Evolutionary conservation across 2,113 vertebrate genomes (phyloP).

Genomic region (Macquaria ambigua): DNA sequence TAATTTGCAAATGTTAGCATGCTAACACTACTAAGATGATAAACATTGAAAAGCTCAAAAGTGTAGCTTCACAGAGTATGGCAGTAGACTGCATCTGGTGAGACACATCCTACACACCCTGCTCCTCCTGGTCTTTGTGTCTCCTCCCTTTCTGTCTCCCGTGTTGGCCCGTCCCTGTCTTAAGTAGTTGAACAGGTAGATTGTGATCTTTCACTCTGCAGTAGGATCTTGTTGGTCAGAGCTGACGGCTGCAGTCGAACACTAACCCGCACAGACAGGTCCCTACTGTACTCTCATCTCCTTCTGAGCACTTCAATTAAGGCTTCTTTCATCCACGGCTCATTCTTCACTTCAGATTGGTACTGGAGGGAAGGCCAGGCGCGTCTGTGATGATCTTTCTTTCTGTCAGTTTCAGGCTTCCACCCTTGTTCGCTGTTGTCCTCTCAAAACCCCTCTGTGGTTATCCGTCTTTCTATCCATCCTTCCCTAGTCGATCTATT

Average conservation of each 20-base stretch:
- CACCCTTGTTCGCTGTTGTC: slow-evolving; percentile 35
- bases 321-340: slow-evolving; percentile 48
- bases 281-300: slow-evolving; percentile 44
- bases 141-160: slow-evolving; percentile 10
- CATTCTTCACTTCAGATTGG: slow-evolving; percentile 65
- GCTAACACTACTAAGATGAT: background rate
- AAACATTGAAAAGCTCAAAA: background rate
- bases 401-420: slow-evolving; percentile 52
- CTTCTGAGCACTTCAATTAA: slow-evolving; percentile 58
- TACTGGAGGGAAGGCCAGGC: slow-evolving; percentile 29
- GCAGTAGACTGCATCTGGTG: background rate
- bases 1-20: background rate
- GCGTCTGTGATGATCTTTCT: slow-evolving; percentile 48
- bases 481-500: slow-evolving; percentile 31
- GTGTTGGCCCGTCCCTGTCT: background rate
- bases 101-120: background rate
- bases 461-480: slow-evolving; percentile 47
- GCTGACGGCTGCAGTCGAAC: slow-evolving; percentile 39
- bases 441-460: slow-evolving; percentile 24
- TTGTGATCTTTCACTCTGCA: slow-evolving; percentile 47
- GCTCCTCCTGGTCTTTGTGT: background rate
- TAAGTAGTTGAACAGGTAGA: slow-evolving; percentile 66
- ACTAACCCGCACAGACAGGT: slow-evolving; percentile 20
- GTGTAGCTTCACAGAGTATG: background rate
- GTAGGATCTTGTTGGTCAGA: slow-evolving; percentile 48